Percentiles rank a stretch among this genome's conserved stretches.
Evolutionary conservation across 53 echinoderm and acorn worm genomes (phyloP).

Genomic region (Crossaster papposus): DNA sequence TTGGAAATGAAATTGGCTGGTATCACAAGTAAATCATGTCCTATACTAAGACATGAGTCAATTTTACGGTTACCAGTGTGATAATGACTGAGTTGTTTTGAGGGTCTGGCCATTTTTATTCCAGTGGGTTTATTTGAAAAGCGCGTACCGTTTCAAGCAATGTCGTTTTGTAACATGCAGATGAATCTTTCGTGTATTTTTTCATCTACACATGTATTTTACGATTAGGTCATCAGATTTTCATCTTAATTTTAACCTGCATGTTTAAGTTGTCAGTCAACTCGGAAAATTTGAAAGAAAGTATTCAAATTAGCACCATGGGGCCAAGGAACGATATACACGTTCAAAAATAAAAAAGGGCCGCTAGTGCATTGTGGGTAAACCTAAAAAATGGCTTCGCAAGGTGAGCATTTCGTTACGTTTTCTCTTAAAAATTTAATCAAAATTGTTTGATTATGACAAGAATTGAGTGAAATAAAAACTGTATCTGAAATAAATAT

Average conservation of each 20-base stretch:
- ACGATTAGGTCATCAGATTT: neutral
- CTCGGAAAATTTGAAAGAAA: neutral
- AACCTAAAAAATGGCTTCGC: conserved; percentile 79
- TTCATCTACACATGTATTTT: neutral
- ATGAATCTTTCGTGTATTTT: neutral
- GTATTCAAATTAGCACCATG: neutral
- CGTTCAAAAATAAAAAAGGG: conserved; percentile 5
- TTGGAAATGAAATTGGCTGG: conserved; percentile 36
- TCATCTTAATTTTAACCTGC: too few species aligned
- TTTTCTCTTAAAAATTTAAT: conserved; percentile 30
- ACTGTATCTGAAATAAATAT: conserved; percentile 32
- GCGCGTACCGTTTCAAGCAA: neutral
- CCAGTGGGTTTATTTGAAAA: neutral
- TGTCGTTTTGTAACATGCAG: conserved; percentile 27
- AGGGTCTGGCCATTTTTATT: neutral
- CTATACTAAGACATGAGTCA: neutral
- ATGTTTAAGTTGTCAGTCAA: too few species aligned
- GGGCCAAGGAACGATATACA: neutral
- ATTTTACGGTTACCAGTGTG: conserved; percentile 23
- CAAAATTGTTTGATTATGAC: conserved; percentile 19
- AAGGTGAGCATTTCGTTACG: conserved; percentile 46
- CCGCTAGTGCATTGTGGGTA: conserved; percentile 63
- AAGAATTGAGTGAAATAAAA: neutral
- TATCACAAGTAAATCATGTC: neutral
- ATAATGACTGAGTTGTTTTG: conserved; percentile 55